Evolutionary conservation across 2,113 vertebrate genomes (phyloP).

Genomic region (Drymodes brunneopygia): DNA sequence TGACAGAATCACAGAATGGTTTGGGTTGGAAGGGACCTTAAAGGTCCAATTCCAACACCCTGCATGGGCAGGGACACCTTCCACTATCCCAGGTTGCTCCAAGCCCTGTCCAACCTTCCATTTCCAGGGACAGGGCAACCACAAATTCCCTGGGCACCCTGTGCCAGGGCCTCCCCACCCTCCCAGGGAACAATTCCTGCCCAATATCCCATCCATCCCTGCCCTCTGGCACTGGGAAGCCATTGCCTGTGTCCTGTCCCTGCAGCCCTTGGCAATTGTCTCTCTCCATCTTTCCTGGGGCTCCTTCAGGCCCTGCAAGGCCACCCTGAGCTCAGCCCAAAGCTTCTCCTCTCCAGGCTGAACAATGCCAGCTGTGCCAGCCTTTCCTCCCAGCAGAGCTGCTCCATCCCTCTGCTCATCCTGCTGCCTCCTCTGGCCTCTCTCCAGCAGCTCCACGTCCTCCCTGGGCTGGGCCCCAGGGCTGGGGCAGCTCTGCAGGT

Average conservation of each 20-base stretch:
- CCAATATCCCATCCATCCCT: background rate
- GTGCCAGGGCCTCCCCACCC: accelerated
- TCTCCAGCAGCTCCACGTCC: background rate
- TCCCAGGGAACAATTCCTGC: accelerated
- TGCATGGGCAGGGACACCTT: background rate
- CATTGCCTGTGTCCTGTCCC: background rate
- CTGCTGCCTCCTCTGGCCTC: background rate
- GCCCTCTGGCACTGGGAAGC: no score
- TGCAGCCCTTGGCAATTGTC: background rate
- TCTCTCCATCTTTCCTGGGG: background rate
- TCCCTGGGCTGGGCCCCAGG: background rate
- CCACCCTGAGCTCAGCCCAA: background rate
- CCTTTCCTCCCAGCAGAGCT: background rate
- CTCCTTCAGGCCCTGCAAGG: background rate
- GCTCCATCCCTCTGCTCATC: background rate
- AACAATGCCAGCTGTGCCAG: background rate
- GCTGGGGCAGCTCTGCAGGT: background rate
- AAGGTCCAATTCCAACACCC: background rate
- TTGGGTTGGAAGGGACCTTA: background rate
- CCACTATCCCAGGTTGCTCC: background rate
- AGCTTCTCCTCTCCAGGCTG: background rate
- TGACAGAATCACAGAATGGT: background rate
- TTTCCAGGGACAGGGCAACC: background rate
- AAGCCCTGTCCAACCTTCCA: background rate
- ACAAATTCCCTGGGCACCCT: background rate